A percentile compares a stretch with the other conserved stretches of the same genome.
Evolutionary conservation across 2,888 invertebrate genomes (phyloP).

Genomic region (Sipha maydis): DNA sequence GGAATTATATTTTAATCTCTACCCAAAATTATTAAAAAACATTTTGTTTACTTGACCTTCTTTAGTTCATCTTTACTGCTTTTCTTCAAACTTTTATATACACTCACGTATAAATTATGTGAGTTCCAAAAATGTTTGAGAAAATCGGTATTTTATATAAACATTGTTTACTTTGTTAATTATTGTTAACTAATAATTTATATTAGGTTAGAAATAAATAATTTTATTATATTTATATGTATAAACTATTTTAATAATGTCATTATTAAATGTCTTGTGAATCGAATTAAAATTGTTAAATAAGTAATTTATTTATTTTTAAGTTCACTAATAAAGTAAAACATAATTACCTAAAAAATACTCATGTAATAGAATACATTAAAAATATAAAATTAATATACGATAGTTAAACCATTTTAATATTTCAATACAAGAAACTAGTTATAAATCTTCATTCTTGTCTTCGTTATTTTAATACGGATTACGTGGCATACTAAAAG

Average conservation of each 20-base stretch:
- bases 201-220: neutral
- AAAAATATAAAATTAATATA: too few relatives aligned
- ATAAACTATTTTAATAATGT: neutral
- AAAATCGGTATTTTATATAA: neutral
- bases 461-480: too few relatives aligned
- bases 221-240: neutral
- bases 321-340: too few relatives aligned
- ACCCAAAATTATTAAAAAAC: conserved; percentile 23
- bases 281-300: too few relatives aligned
- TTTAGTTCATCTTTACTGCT: neutral
- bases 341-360: too few relatives aligned
- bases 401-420: too few relatives aligned
- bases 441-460: too few relatives aligned
- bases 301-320: too few relatives aligned
- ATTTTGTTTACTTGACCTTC: neutral
- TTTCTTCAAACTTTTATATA: neutral
- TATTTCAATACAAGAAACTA: too few relatives aligned
- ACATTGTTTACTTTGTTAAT: too few relatives aligned
- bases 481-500: too few relatives aligned
- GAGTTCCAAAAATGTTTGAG: neutral
- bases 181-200: neutral
- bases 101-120: neutral
- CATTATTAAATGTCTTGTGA: neutral
- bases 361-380: too few relatives aligned
- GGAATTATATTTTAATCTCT: conserved; percentile 10